A percentile compares a stretch with the other conserved stretches of the same genome.
These are phyloP conservation scores for Cantharis lateralis DNA, from an alignment of 2,888 invertebrate genomes.

Conservation along the genomic window DNA sequence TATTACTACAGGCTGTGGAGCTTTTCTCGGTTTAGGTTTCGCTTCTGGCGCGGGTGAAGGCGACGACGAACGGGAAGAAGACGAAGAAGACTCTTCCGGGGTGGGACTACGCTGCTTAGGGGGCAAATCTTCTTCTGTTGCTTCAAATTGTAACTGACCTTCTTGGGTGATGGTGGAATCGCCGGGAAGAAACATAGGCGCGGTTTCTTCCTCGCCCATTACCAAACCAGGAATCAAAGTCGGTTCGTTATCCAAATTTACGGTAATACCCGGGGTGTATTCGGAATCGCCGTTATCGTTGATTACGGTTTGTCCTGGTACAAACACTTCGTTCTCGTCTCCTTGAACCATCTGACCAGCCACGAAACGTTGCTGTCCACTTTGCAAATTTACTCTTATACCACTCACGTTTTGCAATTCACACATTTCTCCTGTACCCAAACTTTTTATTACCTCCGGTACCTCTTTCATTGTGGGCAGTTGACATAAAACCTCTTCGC, in stretches of 20 bases:
- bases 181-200: slow-evolving; percentile 50
- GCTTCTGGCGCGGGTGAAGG: slow-evolving; percentile 9
- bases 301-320: slow-evolving; percentile 74
- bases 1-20: slow-evolving; percentile 48
- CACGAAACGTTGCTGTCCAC: slow-evolving; percentile 73
- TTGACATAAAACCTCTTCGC: slow-evolving; percentile 59
- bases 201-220: slow-evolving; percentile 61
- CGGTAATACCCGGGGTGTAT: slow-evolving; percentile 80
- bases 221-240: slow-evolving; percentile 81
- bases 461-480: slow-evolving; percentile 68
- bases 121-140: slow-evolving; percentile 47
- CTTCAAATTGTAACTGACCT: slow-evolving; percentile 51
- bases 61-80: slow-evolving; percentile 8
- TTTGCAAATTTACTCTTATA: slow-evolving; percentile 56
- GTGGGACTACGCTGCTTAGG: slow-evolving; percentile 13
- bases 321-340: slow-evolving; percentile 50
- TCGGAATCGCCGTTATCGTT: slow-evolving; percentile 72
- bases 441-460: slow-evolving; percentile 64
- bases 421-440: slow-evolving; percentile 63
- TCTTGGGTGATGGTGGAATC: slow-evolving; percentile 51
- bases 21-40: slow-evolving; percentile 41
- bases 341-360: slow-evolving; percentile 79
- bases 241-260: slow-evolving; percentile 74
- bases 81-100: slow-evolving; percentile 28
- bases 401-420: slow-evolving; percentile 68